A percentile compares a stretch with the other conserved stretches of the same genome.
Conservation (phyloP, 1,140 invertebrate genomes). For the Hesperophylax magnus region DNA sequence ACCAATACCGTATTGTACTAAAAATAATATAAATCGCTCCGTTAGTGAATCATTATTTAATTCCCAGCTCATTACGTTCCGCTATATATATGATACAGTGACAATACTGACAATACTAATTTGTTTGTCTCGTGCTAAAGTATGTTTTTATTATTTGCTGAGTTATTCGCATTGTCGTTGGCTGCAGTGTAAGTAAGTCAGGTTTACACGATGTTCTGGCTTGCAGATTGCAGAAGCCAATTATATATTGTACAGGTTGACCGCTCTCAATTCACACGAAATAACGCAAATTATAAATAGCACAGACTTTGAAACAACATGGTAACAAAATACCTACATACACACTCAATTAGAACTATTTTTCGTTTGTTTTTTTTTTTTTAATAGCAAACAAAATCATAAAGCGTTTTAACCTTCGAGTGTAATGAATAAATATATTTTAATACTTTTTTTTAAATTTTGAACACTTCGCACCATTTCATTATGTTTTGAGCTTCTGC, state of each 20-base stretch:
- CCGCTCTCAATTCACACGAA: constrained; percentile 7
- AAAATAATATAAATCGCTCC: background rate
- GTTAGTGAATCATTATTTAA: background rate
- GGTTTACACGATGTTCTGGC: background rate
- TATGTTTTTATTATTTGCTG: background rate
- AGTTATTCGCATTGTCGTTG: too few species aligned
- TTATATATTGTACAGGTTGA: constrained; percentile 7
- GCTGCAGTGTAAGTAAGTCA: too few species aligned
- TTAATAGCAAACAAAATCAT: too few species aligned
- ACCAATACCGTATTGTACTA: too few species aligned
- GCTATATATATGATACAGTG: background rate
- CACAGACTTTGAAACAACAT: too few species aligned
- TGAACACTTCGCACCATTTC: too few species aligned
- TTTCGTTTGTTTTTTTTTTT: too few species aligned
- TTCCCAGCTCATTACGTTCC: background rate
- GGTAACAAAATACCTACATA: too few species aligned
- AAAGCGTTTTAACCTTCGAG: too few species aligned
- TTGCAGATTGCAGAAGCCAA: background rate
- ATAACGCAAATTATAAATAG: background rate
- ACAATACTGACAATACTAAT: constrained; percentile 6
- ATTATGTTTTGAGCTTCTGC: background rate
- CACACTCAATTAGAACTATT: too few species aligned
- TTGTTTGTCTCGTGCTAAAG: background rate
- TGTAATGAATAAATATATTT: too few species aligned
- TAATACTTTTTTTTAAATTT: too few species aligned